Evolutionary conservation across 35 echinoderm and acorn worm genomes (phyloP).

Genomic region (Diadema setosum): DNA sequence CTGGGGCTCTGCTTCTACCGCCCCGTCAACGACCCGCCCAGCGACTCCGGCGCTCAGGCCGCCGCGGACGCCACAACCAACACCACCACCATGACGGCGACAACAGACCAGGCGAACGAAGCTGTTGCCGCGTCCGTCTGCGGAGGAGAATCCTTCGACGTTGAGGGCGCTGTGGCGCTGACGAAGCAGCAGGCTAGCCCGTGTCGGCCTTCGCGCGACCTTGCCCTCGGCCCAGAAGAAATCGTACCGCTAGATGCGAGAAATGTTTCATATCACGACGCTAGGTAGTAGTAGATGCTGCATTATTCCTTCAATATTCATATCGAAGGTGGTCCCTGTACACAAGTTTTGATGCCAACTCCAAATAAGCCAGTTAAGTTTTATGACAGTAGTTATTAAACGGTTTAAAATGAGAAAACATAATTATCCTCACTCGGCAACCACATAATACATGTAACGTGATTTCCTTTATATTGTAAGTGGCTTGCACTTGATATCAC

Average conservation of each 20-base stretch:
- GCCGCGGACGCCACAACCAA: not conserved
- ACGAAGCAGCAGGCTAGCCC: not conserved
- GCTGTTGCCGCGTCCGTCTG: not conserved
- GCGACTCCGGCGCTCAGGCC: not conserved
- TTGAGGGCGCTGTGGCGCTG: not conserved
- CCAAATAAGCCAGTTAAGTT: too few species aligned
- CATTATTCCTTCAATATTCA: too few species aligned
- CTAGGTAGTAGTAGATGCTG: not conserved
- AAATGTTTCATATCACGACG: not conserved
- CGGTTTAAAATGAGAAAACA: too few species aligned
- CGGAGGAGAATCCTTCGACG: too few species aligned
- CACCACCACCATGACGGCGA: too few species aligned
- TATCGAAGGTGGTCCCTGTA: too few species aligned
- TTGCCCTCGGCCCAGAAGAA: not conserved
- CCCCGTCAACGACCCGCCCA: not conserved
- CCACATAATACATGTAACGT: too few species aligned
- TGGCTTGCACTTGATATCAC: too few species aligned
- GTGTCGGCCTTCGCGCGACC: not conserved
- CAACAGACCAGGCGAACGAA: not conserved
- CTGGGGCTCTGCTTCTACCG: not conserved
- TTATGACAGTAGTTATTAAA: too few species aligned
- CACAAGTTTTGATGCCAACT: too few species aligned
- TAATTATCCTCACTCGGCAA: too few species aligned
- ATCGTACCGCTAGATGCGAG: not conserved
- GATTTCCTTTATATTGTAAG: too few species aligned